Conservation (phyloP, 2,888 invertebrate genomes). For the Epinotia ramella region DNA sequence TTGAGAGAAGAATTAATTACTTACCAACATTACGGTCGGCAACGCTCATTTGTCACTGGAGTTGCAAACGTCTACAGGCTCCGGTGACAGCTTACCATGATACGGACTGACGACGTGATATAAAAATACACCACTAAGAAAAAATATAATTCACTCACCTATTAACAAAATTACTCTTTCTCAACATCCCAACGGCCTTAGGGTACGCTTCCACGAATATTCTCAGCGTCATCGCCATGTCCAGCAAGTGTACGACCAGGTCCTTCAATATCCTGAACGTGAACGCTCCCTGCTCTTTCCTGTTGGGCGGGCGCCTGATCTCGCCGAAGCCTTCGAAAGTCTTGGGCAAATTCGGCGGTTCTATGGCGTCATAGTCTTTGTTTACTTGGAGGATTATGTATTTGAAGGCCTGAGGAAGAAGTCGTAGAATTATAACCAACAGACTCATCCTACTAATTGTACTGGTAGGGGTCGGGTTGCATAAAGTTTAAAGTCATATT, state of each 20-base stretch:
- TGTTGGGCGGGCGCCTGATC: constrained; percentile 66
- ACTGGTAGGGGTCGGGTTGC: too few relatives aligned
- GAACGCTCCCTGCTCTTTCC: constrained; percentile 65
- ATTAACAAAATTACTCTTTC: constrained; percentile 84
- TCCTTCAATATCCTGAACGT: constrained; percentile 86
- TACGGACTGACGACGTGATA: too few relatives aligned
- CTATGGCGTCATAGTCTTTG: constrained; percentile 74
- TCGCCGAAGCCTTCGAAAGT: constrained; percentile 79
- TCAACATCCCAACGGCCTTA: constrained; percentile 81
- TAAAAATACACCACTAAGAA: too few relatives aligned
- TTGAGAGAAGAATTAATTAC: too few relatives aligned
- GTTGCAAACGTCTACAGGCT: too few relatives aligned
- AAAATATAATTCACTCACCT: constrained; percentile 67
- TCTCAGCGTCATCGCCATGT: constrained; percentile 88
- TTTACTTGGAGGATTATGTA: constrained; percentile 82
- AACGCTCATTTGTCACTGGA: too few relatives aligned
- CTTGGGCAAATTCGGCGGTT: constrained; percentile 78
- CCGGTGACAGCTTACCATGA: too few relatives aligned
- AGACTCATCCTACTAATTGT: too few relatives aligned
- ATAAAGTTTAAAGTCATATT: too few relatives aligned
- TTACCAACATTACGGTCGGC: too few relatives aligned
- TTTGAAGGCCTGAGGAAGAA: constrained; percentile 73
- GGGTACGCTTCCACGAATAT: constrained; percentile 89
- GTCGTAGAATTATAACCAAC: too few relatives aligned
- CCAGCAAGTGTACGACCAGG: constrained; percentile 88